These are phyloP conservation scores for Volucella zonaria DNA, from an alignment of 2,888 invertebrate genomes.

Conservation along the genomic window DNA sequence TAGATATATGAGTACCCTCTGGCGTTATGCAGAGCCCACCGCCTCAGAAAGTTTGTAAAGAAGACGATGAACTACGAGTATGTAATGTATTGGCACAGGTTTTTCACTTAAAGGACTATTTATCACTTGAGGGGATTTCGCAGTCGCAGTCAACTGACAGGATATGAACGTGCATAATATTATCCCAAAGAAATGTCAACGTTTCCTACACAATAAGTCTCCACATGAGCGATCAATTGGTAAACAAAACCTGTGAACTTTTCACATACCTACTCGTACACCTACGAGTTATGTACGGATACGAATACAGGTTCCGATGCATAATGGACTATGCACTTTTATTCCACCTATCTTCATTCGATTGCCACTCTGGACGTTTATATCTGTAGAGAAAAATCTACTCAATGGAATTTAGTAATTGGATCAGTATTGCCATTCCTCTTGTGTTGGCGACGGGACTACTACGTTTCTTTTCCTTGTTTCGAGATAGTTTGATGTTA, in stretches of 20 bases:
- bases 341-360: no score
- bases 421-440: slow-evolving; percentile 20
- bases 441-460: background rate
- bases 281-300: slow-evolving; percentile 19
- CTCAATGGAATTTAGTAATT: slow-evolving; percentile 48
- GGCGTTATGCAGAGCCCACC: background rate
- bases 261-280: slow-evolving; percentile 24
- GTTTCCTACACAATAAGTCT: slow-evolving; percentile 44
- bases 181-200: slow-evolving; percentile 34
- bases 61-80: background rate
- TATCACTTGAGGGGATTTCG: background rate
- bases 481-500: no score
- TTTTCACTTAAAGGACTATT: slow-evolving; percentile 10
- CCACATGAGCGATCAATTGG: slow-evolving; percentile 58
- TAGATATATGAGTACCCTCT: slow-evolving; percentile 22
- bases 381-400: background rate
- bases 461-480: slow-evolving; percentile 26
- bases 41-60: background rate
- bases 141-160: background rate
- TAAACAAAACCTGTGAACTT: slow-evolving; percentile 33
- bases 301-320: background rate
- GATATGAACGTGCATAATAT: slow-evolving; percentile 49
- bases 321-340: no score
- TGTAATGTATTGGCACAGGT: slow-evolving; percentile 15
- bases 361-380: no score